Conservation (phyloP, 2,797 vertebrate genomes). For the Tarsius wallacei region DNA sequence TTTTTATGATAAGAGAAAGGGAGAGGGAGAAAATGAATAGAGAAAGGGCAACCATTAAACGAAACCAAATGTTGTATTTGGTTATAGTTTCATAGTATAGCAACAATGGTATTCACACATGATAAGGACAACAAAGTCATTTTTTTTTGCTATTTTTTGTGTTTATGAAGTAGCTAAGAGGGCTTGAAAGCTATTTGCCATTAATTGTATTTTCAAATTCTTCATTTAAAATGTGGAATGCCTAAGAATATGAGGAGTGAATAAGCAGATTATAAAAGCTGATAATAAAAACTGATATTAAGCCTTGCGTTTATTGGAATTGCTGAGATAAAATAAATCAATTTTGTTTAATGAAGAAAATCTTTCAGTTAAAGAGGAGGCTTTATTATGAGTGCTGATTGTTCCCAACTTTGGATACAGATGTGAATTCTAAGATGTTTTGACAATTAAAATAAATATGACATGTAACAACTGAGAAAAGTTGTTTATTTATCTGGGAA, state of each 20-base stretch:
- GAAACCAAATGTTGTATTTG: constrained; percentile 48
- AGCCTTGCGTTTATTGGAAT: neutral
- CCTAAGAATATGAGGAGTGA: constrained; percentile 37
- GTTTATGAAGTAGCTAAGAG: constrained; percentile 34
- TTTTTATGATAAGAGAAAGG: neutral
- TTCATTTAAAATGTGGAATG: constrained; percentile 61
- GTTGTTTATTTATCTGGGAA: constrained; percentile 73
- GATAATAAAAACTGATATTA: neutral
- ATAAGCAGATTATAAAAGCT: constrained; percentile 10
- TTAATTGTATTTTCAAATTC: constrained; percentile 38
- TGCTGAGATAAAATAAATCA: constrained; percentile 48
- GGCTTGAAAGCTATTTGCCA: constrained; percentile 56
- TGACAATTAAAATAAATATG: constrained; percentile 49
- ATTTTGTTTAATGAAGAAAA: constrained; percentile 61
- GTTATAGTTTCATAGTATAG: constrained; percentile 32
- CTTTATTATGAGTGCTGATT: constrained; percentile 45
- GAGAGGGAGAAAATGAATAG: neutral
- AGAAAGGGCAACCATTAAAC: neutral
- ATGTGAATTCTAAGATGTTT: constrained; percentile 64
- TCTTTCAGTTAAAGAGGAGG: constrained; percentile 1
- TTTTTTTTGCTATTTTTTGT: neutral
- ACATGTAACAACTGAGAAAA: constrained; percentile 47
- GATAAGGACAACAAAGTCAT: constrained; percentile 27
- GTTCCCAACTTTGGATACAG: neutral
- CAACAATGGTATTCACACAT: neutral